phyloP scores from a whole-genome alignment of 2,888 invertebrate species.

The Macropis europaea region DNA sequence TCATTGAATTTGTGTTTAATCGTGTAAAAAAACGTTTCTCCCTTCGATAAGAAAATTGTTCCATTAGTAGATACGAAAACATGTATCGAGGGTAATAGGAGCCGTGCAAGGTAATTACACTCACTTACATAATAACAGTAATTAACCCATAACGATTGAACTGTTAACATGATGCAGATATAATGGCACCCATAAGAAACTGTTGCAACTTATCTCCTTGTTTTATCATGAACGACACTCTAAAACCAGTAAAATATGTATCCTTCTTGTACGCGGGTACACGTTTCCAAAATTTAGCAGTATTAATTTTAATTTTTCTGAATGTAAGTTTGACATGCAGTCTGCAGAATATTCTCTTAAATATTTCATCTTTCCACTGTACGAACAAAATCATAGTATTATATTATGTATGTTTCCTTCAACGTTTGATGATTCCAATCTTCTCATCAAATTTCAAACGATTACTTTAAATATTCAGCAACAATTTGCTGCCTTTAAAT shows the following conservation, averaged over 20 bases:
- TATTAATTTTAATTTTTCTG: too few relatives aligned
- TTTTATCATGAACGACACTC: not conserved
- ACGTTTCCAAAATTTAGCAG: too few relatives aligned
- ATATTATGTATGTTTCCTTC: too few relatives aligned
- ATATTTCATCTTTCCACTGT: too few relatives aligned
- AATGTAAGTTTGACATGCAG: too few relatives aligned
- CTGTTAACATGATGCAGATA: not conserved
- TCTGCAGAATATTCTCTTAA: too few relatives aligned
- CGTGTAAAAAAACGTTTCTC: not conserved
- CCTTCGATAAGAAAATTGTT: slow-evolving; percentile 13
- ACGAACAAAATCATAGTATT: too few relatives aligned
- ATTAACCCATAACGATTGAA: slow-evolving; percentile 23
- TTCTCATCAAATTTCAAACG: too few relatives aligned
- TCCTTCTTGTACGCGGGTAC: too few relatives aligned
- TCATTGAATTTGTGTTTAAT: not conserved
- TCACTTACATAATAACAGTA: slow-evolving; percentile 18
- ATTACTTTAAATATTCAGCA: too few relatives aligned
- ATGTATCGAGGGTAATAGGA: slow-evolving; percentile 14
- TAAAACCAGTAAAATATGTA: not conserved
- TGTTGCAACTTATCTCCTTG: not conserved
- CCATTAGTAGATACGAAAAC: slow-evolving; percentile 10
- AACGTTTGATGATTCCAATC: too few relatives aligned
- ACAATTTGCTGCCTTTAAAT: too few relatives aligned
- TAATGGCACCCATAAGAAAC: not conserved
- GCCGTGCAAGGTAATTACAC: slow-evolving; percentile 1